Conservation (phyloP, 2,113 vertebrate species). For the Ammodytes dubius region DNA sequence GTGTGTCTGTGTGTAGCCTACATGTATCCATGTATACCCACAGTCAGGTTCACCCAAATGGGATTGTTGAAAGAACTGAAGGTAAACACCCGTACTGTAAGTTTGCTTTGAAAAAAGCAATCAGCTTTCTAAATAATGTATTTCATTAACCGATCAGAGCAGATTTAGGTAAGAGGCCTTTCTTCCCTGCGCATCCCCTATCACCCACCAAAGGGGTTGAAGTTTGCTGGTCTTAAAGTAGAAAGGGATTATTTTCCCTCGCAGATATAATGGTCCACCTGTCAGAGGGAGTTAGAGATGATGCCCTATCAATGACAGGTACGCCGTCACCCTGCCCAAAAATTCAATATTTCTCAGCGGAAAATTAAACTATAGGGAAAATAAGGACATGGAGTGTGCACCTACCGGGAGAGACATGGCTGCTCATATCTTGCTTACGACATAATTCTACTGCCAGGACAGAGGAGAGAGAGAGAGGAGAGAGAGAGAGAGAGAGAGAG, state of each 20-base stretch:
- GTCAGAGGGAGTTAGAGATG: slow-evolving; percentile 83
- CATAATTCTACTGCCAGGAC: slow-evolving; percentile 75
- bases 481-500: slow-evolving; percentile 80
- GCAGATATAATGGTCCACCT: slow-evolving; percentile 82
- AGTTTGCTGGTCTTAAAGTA: slow-evolving; percentile 77
- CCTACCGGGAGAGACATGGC: slow-evolving; percentile 64
- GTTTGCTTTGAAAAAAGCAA: slow-evolving; percentile 75
- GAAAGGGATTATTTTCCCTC: slow-evolving; percentile 80
- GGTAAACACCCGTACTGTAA: slow-evolving; percentile 55
- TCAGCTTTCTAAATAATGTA: slow-evolving; percentile 73
- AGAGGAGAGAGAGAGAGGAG: slow-evolving; percentile 86
- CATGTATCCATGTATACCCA: neutral
- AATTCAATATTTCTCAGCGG: slow-evolving; percentile 76
- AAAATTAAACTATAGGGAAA: slow-evolving; percentile 81
- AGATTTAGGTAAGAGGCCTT: slow-evolving; percentile 83
- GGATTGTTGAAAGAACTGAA: slow-evolving; percentile 50
- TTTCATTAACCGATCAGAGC: slow-evolving; percentile 79
- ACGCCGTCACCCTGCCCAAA: slow-evolving; percentile 75
- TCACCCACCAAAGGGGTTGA: slow-evolving; percentile 64
- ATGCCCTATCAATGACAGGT: slow-evolving; percentile 82
- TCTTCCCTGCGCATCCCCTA: slow-evolving; percentile 52
- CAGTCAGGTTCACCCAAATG: slow-evolving; percentile 37
- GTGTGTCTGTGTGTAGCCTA: no score
- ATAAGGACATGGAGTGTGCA: slow-evolving; percentile 76
- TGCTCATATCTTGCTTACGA: slow-evolving; percentile 78